Percentiles rank a stretch among this genome's conserved stretches.
Evolutionary conservation across 2,888 invertebrate genomes (phyloP).

Genomic region (Mesoligia furuncula): DNA sequence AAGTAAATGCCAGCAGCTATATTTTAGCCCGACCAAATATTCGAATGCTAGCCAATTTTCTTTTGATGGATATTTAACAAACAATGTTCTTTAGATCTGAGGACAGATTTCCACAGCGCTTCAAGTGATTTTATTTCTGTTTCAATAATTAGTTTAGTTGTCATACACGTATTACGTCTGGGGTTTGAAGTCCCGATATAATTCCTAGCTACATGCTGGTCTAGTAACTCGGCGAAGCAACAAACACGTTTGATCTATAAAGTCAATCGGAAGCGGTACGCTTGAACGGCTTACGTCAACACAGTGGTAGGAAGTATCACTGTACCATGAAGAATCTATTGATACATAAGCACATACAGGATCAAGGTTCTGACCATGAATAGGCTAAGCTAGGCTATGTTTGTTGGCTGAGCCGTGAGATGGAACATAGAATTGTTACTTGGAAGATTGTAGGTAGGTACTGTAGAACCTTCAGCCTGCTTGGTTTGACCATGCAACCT

Average conservation of each 20-base stretch:
- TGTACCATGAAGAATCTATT: constrained; percentile 14
- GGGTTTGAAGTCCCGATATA: background rate
- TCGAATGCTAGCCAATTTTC: background rate
- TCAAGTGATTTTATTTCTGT: too few species aligned
- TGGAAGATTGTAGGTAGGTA: background rate
- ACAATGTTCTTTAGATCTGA: background rate
- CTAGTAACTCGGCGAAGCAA: constrained; percentile 10
- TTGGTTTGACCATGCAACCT: background rate
- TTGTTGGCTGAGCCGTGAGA: background rate
- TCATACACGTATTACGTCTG: background rate
- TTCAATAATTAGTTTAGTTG: background rate
- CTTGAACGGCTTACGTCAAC: constrained; percentile 15
- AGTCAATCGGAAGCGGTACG: constrained; percentile 17
- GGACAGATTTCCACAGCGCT: background rate
- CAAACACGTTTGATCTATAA: constrained; percentile 30
- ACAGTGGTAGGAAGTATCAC: background rate
- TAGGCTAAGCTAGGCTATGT: background rate
- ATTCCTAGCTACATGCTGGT: constrained; percentile 1
- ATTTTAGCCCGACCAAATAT: background rate
- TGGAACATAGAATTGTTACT: background rate
- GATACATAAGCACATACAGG: background rate
- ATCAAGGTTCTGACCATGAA: background rate
- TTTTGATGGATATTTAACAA: background rate
- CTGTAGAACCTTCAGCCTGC: background rate
- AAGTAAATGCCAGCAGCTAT: background rate